A percentile compares a stretch with the other conserved stretches of the same genome.
These are phyloP conservation scores for Eristalis tenax DNA, from an alignment of 2,888 invertebrate species.

Conservation along the genomic window DNA sequence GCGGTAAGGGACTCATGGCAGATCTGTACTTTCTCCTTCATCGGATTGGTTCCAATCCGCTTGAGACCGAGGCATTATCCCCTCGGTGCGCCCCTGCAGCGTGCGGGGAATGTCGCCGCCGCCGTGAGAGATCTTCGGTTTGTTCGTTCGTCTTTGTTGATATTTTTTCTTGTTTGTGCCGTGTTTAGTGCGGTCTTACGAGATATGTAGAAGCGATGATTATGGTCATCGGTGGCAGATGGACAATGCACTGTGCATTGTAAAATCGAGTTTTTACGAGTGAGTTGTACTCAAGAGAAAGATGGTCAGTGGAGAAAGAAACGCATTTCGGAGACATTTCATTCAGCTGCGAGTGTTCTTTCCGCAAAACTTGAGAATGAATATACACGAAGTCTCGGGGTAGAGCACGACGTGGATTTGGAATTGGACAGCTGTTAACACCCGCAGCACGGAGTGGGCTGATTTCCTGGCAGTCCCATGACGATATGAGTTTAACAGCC, in stretches of 20 bases:
- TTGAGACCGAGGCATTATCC: constrained; percentile 13
- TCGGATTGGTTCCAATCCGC: constrained; percentile 56
- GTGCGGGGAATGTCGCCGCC: constrained; percentile 16
- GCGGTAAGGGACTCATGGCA: constrained; percentile 38
- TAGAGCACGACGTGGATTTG: too few relatives aligned
- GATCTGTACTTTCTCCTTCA: constrained; percentile 64
- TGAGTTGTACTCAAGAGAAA: background rate
- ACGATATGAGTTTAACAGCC: too few relatives aligned
- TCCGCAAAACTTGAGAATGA: background rate
- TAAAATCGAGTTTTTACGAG: background rate
- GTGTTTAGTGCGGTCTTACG: constrained; percentile 4
- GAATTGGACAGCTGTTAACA: too few relatives aligned
- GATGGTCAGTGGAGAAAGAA: too few relatives aligned
- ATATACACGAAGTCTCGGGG: too few relatives aligned
- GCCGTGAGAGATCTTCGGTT: constrained; percentile 16
- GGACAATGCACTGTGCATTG: constrained; percentile 5
- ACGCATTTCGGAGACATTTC: background rate
- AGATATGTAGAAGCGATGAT: background rate
- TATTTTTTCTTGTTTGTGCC: background rate
- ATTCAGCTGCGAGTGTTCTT: background rate
- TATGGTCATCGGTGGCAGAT: constrained; percentile 2
- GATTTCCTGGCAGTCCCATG: too few relatives aligned
- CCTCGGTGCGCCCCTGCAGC: background rate
- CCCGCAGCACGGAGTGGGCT: too few relatives aligned
- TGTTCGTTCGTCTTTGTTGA: background rate